Base-by-base conservation (phyloP, 1,140 invertebrate genomes). In the Ditylenchus dipsaci region DNA sequence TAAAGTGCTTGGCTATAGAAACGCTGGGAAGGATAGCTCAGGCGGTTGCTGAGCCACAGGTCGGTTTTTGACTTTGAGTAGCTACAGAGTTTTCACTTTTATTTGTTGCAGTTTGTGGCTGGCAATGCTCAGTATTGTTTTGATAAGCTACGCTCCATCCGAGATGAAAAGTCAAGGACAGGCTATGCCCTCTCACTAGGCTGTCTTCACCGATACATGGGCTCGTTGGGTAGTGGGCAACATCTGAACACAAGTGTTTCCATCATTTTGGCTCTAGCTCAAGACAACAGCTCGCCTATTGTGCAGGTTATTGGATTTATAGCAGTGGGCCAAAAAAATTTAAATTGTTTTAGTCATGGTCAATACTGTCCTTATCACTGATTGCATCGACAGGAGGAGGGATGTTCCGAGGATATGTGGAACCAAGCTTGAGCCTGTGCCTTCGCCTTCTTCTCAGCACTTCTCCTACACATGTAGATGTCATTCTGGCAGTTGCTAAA, bases 361-460 rank as follows among this genome's bases (percentile, higher is more conserved):
- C 95, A 0, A 85, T 98, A 1, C 92, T 97, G 86, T 93, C 94
- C 1, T 83, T 98, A 38, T 90, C 92, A 9, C 87, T 97, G 67
- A 93, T 98, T 68, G 93, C 93, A 27, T 94, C 97, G 84, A 95
- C 93, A 8, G 94, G 94, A 26, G 95, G 95, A 0, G 95, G 94
- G 29, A 96, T 97, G 93, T 98, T 97, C 85, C 87, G 94, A 26
- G 89, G 90, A 17, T 97, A 96, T 85, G 93, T 97, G 13, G 95
- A 98, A 82, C 92, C 92, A 0, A 91, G 91, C 0, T 85, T 98
- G 27, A 90, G 90, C 0, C 86, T 96, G 26, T 89, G 91, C 27
- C 84, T 98, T 26, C 93, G 93, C 80, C 86, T 97, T 53, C 85
- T 97, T 43, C 86, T 97, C 38, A 90, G 88, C 66, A 91, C 95